These are phyloP conservation scores for Dicycla oo DNA, from an alignment of 2,888 invertebrate species.

Conservation along the genomic window DNA sequence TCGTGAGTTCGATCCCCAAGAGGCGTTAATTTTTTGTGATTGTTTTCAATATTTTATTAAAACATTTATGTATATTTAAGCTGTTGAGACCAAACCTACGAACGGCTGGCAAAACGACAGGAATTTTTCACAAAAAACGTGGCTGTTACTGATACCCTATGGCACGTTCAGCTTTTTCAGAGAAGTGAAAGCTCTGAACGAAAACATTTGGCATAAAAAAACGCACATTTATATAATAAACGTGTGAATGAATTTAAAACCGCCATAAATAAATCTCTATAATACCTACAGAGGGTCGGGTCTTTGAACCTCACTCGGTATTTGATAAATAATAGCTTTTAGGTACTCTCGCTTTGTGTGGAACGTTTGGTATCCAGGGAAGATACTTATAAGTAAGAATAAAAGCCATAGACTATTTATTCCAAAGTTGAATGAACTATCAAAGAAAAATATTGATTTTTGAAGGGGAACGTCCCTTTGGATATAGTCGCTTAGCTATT, in stretches of 20 bases:
- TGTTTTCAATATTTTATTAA: too few species aligned
- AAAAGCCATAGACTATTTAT: conserved; percentile 3
- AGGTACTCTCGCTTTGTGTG: conserved; percentile 10
- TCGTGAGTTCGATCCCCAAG: too few species aligned
- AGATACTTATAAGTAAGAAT: not conserved
- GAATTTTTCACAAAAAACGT: too few species aligned
- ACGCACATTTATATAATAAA: conserved; percentile 5
- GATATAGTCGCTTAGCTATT: not conserved
- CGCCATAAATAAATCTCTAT: conserved; percentile 12
- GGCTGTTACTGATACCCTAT: too few species aligned
- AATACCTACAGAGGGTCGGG: conserved; percentile 15
- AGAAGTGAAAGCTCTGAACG: not conserved
- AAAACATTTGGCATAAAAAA: conserved; percentile 15
- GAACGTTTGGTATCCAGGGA: conserved; percentile 14
- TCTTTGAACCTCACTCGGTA: conserved; percentile 51
- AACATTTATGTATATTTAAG: too few species aligned
- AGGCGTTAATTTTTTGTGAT: too few species aligned
- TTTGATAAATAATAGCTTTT: conserved; percentile 21
- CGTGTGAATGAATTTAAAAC: conserved; percentile 9
- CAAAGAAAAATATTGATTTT: conserved; percentile 15
- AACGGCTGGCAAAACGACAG: too few species aligned
- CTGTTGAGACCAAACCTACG: too few species aligned
- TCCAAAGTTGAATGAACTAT: conserved; percentile 21
- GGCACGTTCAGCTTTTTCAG: not conserved
- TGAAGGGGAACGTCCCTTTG: not conserved